These are phyloP conservation scores for Urophycis tenuis DNA, from an alignment of 2,797 vertebrate genomes.

Conservation along the genomic window DNA sequence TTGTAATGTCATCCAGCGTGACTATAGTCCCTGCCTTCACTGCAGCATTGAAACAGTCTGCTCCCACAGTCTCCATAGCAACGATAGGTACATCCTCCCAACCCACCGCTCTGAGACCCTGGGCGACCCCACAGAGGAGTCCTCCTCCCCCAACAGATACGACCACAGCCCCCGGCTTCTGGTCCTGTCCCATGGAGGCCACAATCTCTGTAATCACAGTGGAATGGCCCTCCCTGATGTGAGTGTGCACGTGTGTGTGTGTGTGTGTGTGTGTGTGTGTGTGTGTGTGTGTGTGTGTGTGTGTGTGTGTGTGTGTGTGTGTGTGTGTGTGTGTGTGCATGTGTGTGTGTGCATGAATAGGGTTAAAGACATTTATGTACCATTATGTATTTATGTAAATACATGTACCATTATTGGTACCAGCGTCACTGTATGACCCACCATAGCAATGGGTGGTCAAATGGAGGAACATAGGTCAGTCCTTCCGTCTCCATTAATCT, in stretches of 20 bases:
- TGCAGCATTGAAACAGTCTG: conserved; percentile 70
- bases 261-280: conserved; percentile 7
- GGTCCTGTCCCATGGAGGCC: conserved; percentile 45
- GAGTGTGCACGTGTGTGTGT: background rate
- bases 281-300: conserved; percentile 19
- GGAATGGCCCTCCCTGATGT: conserved; percentile 71
- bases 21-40: conserved; percentile 64
- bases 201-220: conserved; percentile 65
- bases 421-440: conserved; percentile 20
- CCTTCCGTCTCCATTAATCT: conserved; percentile 59
- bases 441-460: conserved; percentile 75
- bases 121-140: conserved; percentile 71
- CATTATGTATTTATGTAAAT: no score
- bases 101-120: conserved; percentile 68
- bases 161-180: conserved; percentile 70
- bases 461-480: conserved; percentile 66
- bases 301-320: conserved; percentile 10
- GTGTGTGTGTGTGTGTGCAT: conserved; percentile 9
- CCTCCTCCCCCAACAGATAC: conserved; percentile 75
- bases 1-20: conserved; percentile 75
- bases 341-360: conserved; percentile 11
- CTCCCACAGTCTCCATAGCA: conserved; percentile 73
- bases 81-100: conserved; percentile 72
- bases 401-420: no score
- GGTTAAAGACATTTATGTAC: no score